Conservation (phyloP, 2,797 vertebrate genomes). For the Benthosema pterotum region DNA sequence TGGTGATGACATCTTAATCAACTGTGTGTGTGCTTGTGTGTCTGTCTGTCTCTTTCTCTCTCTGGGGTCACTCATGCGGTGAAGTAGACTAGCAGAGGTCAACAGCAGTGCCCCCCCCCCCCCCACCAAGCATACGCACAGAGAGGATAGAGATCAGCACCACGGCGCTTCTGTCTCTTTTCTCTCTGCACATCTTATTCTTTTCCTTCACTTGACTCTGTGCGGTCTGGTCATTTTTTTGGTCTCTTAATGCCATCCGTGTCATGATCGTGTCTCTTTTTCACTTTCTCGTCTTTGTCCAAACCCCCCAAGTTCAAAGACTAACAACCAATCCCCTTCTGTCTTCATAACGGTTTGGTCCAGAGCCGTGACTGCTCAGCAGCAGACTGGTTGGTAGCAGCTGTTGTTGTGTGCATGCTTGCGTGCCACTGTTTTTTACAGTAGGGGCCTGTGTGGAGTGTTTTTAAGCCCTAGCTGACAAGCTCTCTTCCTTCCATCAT, state of each 20-base stretch:
- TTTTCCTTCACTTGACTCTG: constrained; percentile 16
- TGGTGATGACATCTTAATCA: constrained; percentile 35
- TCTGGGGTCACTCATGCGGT: constrained; percentile 37
- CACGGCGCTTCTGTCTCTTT: constrained; percentile 20
- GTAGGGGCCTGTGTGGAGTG: constrained; percentile 42
- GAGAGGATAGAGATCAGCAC: constrained; percentile 11
- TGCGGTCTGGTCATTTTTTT: constrained; percentile 40
- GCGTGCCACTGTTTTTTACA: constrained; percentile 7
- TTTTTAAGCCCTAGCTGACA: constrained; percentile 45
- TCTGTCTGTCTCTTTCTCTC: constrained; percentile 23
- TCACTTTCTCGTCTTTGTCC: constrained; percentile 6
- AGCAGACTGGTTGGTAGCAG: constrained; percentile 1
- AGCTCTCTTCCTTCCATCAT: constrained; percentile 24
- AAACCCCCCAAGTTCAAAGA: neutral
- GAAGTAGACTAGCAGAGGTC: constrained; percentile 50
- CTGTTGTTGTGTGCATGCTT: constrained; percentile 2
- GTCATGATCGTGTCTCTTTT: constrained; percentile 18
- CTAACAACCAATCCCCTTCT: neutral
- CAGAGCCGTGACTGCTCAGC: constrained; percentile 14
- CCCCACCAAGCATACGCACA: neutral
- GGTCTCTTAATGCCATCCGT: constrained; percentile 1
- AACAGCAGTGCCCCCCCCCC: constrained; percentile 25
- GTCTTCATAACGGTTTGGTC: constrained; percentile 33
- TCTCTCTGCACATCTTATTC: constrained; percentile 13
- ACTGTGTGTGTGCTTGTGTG: constrained; percentile 18